Base-by-base conservation (phyloP, 2,113 vertebrate genomes). In the Ptilonorhynchus violaceus region DNA sequence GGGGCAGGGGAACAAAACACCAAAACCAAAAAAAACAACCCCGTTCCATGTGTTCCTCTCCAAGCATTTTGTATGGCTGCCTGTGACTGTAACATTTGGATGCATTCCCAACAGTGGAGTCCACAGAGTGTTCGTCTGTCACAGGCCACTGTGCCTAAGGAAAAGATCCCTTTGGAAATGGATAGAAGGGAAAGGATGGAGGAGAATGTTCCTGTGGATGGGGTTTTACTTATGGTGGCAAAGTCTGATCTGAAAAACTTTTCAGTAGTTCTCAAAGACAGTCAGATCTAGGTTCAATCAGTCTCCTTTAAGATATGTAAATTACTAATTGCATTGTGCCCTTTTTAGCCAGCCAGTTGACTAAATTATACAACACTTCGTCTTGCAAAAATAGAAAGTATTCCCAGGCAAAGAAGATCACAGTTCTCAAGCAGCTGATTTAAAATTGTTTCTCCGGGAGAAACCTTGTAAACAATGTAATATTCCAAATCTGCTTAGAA, bases 331-430 rank as follows among this genome's bases (percentile, higher is more conserved):
- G 56, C 63, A 60, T 37, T 77, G 75, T 70, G 79, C 20, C 75
- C 68, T 85, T 88, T 85, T 68, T 49, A 70, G 85, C 25, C 79
- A 84, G 42, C 15, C 82, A 86, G 78, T 42, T 77, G 68, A 80
- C 59, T 83, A 55, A 75, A 92, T 70, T 64, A 91, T 18, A n/a
- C 52, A 67, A 73, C 0, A 0, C 35, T 88, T 85, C 47, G 25
- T 37, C 66, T 69, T 90, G 85, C 27, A 84, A 31, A 96, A 94
- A 69, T 11, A 94, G 49, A 80, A 91, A 74, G 78, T 44, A 94
- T 77, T 88, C 31, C 44, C 76, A 84, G 39, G 66, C 20, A 88
- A 78, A 88, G 77, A 31, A 85, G 69, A 86, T 73, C 25, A 46
- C 8, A 30, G 52, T 3, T 82, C 50, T 72, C 84, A 35, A 30